phyloP scores from a whole-genome alignment of 2,888 invertebrate genomes.

The Pachymerium ferrugineum region DNA sequence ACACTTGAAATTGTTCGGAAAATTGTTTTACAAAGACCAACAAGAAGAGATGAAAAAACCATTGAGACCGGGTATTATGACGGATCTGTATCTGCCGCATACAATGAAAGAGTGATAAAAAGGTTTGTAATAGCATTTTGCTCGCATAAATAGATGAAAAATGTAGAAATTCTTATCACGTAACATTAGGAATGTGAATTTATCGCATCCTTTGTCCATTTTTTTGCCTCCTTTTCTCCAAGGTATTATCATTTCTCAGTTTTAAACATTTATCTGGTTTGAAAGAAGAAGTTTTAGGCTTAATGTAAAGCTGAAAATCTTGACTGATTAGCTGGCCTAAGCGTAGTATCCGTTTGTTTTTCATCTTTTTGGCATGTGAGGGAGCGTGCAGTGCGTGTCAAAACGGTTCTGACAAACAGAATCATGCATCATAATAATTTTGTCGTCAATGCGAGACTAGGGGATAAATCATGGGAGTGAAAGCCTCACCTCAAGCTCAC shows the following conservation, averaged over 20 bases:
- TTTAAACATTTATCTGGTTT: neutral
- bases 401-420: conserved; percentile 13
- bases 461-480: conserved; percentile 19
- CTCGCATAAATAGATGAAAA: too few relatives aligned
- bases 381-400: conserved; percentile 5
- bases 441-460: conserved; percentile 11
- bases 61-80: too few relatives aligned
- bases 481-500: conserved; percentile 23
- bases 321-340: neutral
- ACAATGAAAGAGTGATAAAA: too few relatives aligned
- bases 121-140: too few relatives aligned
- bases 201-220: neutral
- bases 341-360: conserved; percentile 6
- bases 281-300: conserved; percentile 10
- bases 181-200: neutral
- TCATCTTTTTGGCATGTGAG: neutral
- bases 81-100: too few relatives aligned
- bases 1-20: too few relatives aligned
- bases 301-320: conserved; percentile 16
- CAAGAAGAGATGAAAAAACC: too few relatives aligned
- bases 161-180: too few relatives aligned
- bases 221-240: neutral
- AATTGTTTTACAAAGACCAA: too few relatives aligned
- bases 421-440: conserved; percentile 24
- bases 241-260: neutral